Evolutionary conservation across 2,888 invertebrate genomes (phyloP).

Genomic region (Sussaba pulchella): DNA sequence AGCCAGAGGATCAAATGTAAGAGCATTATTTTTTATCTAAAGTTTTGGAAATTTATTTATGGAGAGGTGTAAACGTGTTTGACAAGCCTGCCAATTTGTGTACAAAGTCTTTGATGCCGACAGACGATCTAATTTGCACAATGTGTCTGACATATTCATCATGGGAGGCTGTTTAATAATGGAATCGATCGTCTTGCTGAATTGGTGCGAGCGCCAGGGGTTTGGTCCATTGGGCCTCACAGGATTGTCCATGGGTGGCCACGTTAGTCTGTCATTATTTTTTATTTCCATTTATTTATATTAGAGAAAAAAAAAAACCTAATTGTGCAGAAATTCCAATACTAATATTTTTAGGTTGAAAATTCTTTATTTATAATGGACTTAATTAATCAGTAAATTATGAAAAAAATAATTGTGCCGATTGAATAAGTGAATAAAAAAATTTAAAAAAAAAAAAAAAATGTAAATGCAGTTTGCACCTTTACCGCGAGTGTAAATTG

Average conservation of each 20-base stretch:
- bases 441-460: too few relatives aligned
- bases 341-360: not conserved
- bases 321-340: not conserved
- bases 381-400: too few relatives aligned
- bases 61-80: slow-evolving; percentile 24
- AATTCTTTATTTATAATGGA: too few relatives aligned
- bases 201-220: slow-evolving; percentile 97
- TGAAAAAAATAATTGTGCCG: too few relatives aligned
- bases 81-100: slow-evolving; percentile 42
- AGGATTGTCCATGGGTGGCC: slow-evolving; percentile 99
- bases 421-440: too few relatives aligned
- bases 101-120: slow-evolving; percentile 68
- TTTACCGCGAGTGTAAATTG: slow-evolving; percentile 50
- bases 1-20: slow-evolving; percentile 95
- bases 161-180: slow-evolving; percentile 99
- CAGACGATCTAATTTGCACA: slow-evolving; percentile 95
- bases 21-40: slow-evolving; percentile 73
- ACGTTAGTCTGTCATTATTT: slow-evolving; percentile 88
- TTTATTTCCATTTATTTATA: too few relatives aligned
- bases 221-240: slow-evolving; percentile 97
- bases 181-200: slow-evolving; percentile 95
- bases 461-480: too few relatives aligned
- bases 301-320: too few relatives aligned
- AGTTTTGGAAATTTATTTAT: slow-evolving; percentile 68
- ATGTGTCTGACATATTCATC: slow-evolving; percentile 99